Evolutionary conservation across 2,113 vertebrate genomes (phyloP), one percentile per base, ranked within the genome.

Genomic region (Gymnocephalus cernua): DNA sequence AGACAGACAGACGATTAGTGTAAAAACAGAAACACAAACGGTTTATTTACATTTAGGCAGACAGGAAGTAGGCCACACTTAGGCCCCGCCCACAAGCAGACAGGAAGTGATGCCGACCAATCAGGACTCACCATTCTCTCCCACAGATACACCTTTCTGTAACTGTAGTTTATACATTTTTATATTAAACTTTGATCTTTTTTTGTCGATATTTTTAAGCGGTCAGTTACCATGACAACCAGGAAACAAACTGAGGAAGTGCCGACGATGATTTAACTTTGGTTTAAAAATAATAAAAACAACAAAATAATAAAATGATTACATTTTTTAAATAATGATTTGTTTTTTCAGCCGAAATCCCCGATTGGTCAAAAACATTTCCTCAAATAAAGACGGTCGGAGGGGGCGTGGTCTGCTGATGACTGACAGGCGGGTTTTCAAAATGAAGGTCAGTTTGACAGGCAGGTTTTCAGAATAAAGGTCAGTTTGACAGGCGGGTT

Each of bases 1-100:
- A 80, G 53, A 86, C 81, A 76, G 50, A 86, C 74, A 54, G 25
- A 72, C 14, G 44, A 71, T 91, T 89, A 90, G 89, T 88, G 76
- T 84, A 64, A 53, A 57, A 68, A 74, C n/a, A n/a, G n/a, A n/a
- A n/a, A n/a, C n/a, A n/a, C n/a, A 9, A 15, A 59, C 23, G 29
- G 53, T 29, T 57, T 87, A 90, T 90, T 77, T 90, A 89, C n/a
- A n/a, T n/a, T n/a, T n/a, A n/a, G n/a, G n/a, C n/a, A n/a, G n/a
- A n/a, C 88, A 89, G 16, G 5, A 77, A 85, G 86, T 73, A 87
- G 86, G 74, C 6, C 58, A 65, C 18, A 35, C 18, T 58, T 29
- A 67, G 44, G 70, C 61, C 59, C 58, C 61, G 6, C 38, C 38
- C 38, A 38, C 9, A 38, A 5, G 6, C 45, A 56, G 50, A 44